Evolutionary conservation across 2,888 invertebrate species (phyloP).

Genomic region (Scaptomyza polygonia): DNA sequence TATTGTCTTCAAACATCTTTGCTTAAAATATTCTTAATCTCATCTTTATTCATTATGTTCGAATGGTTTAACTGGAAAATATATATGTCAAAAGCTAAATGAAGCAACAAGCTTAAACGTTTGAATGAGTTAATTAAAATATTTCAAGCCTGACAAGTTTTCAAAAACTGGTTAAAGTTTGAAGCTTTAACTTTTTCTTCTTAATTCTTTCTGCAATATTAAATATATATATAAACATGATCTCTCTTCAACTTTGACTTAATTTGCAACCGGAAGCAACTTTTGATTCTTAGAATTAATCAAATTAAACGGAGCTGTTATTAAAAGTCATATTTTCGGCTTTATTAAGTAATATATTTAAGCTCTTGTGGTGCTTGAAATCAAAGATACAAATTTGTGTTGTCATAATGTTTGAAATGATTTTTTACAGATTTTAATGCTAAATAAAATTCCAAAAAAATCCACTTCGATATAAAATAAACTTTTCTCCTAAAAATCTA

Average conservation of each 20-base stretch:
- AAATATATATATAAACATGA: neutral
- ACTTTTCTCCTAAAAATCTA: no score
- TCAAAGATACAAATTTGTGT: no score
- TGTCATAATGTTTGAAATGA: no score
- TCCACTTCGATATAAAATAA: no score
- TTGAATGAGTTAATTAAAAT: neutral
- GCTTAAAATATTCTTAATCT: neutral
- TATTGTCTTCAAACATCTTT: neutral
- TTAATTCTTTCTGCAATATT: neutral
- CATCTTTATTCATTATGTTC: slow-evolving; percentile 20
- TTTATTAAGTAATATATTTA: slow-evolving; percentile 3
- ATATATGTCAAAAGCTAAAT: neutral
- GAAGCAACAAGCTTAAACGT: neutral
- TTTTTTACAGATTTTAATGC: no score
- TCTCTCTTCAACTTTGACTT: neutral
- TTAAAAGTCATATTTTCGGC: slow-evolving; percentile 8
- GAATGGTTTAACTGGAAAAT: slow-evolving; percentile 6
- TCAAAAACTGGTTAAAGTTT: neutral
- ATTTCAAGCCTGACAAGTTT: neutral
- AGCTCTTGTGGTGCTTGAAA: neutral
- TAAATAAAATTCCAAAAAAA: no score
- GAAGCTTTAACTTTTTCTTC: neutral
- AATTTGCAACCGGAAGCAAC: neutral
- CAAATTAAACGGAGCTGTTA: slow-evolving; percentile 4
- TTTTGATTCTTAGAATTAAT: slow-evolving; percentile 17